Conservation (phyloP, 1,140 invertebrate genomes). For the Steinernema khuongi region DNA sequence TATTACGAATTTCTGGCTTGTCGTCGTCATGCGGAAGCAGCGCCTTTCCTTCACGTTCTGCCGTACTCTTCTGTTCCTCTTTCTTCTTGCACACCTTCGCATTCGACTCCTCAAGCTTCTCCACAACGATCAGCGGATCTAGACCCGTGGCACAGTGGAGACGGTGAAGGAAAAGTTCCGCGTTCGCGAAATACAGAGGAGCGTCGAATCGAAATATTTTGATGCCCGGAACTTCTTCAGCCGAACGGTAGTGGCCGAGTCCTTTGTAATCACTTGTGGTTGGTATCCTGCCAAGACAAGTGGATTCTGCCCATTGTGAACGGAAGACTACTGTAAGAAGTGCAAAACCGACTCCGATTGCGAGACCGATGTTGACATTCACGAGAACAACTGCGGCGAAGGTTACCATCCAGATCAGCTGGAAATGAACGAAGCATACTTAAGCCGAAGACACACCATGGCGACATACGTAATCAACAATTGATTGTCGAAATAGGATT, state of each 20-base stretch:
- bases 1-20: slow-evolving; percentile 17
- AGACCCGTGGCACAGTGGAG: slow-evolving; percentile 34
- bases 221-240: slow-evolving; percentile 59
- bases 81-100: slow-evolving; percentile 44
- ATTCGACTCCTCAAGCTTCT: neutral
- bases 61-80: slow-evolving; percentile 56
- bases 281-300: slow-evolving; percentile 39
- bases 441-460: neutral
- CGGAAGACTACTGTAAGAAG: slow-evolving; percentile 61
- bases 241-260: slow-evolving; percentile 37
- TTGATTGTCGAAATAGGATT: slow-evolving; percentile 58
- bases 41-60: slow-evolving; percentile 47
- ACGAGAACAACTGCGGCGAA: slow-evolving; percentile 61
- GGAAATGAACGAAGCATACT: slow-evolving; percentile 24
- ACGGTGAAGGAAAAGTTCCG: slow-evolving; percentile 59
- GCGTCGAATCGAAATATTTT: slow-evolving; percentile 62
- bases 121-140: slow-evolving; percentile 36
- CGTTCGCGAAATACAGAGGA: slow-evolving; percentile 62
- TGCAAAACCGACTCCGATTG: slow-evolving; percentile 60
- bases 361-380: slow-evolving; percentile 61
- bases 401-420: slow-evolving; percentile 61
- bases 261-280: slow-evolving; percentile 43
- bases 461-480: slow-evolving; percentile 61
- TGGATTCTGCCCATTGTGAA: slow-evolving; percentile 59
- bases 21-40: slow-evolving; percentile 20